These are phyloP conservation scores for Rhagonycha fulva DNA, from an alignment of 2,888 invertebrate species.

Conservation along the genomic window DNA sequence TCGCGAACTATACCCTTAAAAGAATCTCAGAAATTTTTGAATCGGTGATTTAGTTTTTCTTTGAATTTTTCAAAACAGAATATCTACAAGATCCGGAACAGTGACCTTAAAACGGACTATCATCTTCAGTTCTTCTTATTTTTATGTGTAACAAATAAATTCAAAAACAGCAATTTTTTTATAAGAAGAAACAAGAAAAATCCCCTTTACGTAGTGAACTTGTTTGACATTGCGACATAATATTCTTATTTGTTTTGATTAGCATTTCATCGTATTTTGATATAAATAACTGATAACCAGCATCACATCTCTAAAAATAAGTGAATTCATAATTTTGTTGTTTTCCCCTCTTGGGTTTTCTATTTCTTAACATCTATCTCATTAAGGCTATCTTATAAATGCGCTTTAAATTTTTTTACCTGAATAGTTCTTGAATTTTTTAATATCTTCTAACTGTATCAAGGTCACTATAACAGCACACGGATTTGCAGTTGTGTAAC, in stretches of 20 bases:
- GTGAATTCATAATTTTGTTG: not conserved
- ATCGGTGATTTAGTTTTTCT: not conserved
- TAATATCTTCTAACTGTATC: not conserved
- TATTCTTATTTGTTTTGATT: not conserved
- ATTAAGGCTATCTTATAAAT: too few relatives aligned
- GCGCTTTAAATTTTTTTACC: too few relatives aligned
- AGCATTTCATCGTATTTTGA: not conserved
- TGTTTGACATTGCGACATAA: not conserved
- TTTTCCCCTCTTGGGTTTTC: not conserved
- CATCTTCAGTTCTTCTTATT: not conserved
- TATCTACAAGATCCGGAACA: not conserved
- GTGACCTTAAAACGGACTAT: not conserved
- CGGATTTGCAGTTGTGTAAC: not conserved
- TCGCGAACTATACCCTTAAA: not conserved
- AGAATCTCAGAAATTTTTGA: not conserved
- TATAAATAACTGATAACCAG: not conserved
- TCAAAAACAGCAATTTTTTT: too few relatives aligned
- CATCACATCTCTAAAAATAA: not conserved
- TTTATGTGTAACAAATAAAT: not conserved
- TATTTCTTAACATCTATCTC: not conserved
- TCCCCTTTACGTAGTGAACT: not conserved
- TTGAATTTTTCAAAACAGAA: not conserved
- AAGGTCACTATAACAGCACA: not conserved
- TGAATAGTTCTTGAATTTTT: too few relatives aligned
- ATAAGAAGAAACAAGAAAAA: not conserved